Evolutionary conservation across 2,113 vertebrate genomes (phyloP).

Genomic region (Willisornis vidua): DNA sequence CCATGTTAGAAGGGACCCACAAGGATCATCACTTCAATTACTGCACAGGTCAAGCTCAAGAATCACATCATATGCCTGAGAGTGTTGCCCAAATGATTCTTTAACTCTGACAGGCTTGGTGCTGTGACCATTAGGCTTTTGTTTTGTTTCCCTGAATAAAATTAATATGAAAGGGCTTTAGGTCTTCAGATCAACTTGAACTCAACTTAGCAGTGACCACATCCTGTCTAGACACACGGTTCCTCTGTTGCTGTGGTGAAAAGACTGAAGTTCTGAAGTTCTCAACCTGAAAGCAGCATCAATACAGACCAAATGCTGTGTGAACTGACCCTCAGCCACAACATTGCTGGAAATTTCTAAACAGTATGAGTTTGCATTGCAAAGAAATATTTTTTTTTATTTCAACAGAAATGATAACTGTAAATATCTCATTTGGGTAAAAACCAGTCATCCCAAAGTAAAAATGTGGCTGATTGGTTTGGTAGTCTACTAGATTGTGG

Average conservation of each 20-base stretch:
- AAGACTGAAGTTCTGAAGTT: not conserved
- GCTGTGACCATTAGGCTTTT: not conserved
- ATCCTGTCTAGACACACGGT: not conserved
- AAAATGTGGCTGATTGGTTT: not conserved
- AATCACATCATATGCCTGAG: not conserved
- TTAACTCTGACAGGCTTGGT: not conserved
- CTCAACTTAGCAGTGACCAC: not conserved
- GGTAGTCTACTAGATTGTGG: not conserved
- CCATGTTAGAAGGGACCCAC: not conserved
- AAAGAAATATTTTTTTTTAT: not conserved
- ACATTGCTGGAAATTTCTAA: not conserved
- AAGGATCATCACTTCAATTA: not conserved
- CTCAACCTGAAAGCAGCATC: not conserved
- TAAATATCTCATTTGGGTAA: not conserved
- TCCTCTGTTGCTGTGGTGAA: not conserved
- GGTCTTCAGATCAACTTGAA: not conserved
- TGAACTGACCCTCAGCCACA: not conserved
- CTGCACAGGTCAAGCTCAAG: not conserved
- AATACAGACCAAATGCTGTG: not conserved
- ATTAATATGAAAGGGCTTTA: not conserved
- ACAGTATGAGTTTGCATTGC: not conserved
- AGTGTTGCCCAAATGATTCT: not conserved
- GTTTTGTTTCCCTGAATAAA: not conserved
- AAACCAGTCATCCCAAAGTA: not conserved
- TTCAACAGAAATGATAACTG: not conserved